Evolutionary conservation across 2,888 invertebrate species (phyloP), one percentile per base, ranked within the genome.

Genomic region (Chrysolina haemoptera): DNA sequence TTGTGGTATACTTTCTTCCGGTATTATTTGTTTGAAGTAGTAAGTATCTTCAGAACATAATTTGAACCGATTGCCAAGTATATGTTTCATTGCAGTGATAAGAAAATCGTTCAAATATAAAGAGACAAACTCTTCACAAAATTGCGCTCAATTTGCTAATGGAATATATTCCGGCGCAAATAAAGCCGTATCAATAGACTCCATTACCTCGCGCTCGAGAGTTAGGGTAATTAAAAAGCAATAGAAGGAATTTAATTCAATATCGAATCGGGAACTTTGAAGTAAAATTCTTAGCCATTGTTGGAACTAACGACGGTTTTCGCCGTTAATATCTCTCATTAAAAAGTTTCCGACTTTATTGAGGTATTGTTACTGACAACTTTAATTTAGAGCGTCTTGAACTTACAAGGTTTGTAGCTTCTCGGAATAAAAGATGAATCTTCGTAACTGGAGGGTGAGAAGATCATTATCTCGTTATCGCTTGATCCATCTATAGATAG

Each of bases 261-360:
- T 82, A 82, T 78, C 80, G 76, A 80, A 79, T 81, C 80, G 80
- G 77, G 80, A 80, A 82, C 79, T 79, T 78, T 70, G 73, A 76
- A 82, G 76, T 79, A 75, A n/a, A 76, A 77, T 70, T 67, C 71
- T 79, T 73, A 69, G 77, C 81, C 77, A 79, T 80, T 81, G 81
- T 82, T 71, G 76, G 78, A 71, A 79, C 80, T 81, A 80, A 82
- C 80, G 82, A 80, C 74, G 70, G 67, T 73, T 74, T 75, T 59
- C 73, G 69, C 74, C 76, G 77, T 81, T 81, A 81, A 81, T 80
- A 80, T 81, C 81, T 78, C 79, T 81, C 81, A 82, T 82, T 82
- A 81, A 82, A 82, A 82, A 82, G 82, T 82, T 82, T 82, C 81
- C 76, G 79, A 75, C 80, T 78, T 74, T 80, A 76, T 75, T 67